Percentiles rank a stretch among this genome's conserved stretches.
phyloP scores from a whole-genome alignment of 1,140 invertebrate species.

The Drosophila prosaltans region DNA sequence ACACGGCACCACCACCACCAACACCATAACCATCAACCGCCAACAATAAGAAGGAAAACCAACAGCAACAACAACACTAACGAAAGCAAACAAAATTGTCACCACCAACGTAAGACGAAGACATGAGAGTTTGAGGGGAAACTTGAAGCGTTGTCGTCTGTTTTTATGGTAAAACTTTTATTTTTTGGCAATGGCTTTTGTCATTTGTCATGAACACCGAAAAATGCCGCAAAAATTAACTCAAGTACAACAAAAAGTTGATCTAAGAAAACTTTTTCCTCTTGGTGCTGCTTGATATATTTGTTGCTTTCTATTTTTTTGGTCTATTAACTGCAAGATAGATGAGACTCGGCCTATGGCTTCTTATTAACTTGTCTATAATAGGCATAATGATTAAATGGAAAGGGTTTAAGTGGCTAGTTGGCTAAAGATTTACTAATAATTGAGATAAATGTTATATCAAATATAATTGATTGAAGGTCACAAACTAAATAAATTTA shows the following conservation, averaged over 20 bases:
- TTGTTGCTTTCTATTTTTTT: slow-evolving; percentile 36
- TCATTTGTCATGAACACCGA: slow-evolving; percentile 62
- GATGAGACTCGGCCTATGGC: slow-evolving; percentile 20
- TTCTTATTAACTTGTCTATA: slow-evolving; percentile 28
- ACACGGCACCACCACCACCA: slow-evolving; percentile 16
- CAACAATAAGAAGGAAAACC: slow-evolving; percentile 22
- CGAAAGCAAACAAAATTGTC: slow-evolving; percentile 57
- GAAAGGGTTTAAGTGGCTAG: slow-evolving; percentile 35
- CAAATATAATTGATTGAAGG: slow-evolving; percentile 31
- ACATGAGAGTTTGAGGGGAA: neutral
- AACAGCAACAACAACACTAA: slow-evolving; percentile 33
- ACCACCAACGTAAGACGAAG: slow-evolving; percentile 20
- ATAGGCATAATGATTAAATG: slow-evolving; percentile 4
- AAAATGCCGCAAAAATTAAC: slow-evolving; percentile 60
- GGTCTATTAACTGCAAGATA: slow-evolving; percentile 42
- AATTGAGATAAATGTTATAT: slow-evolving; percentile 63
- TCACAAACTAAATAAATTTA: slow-evolving; percentile 21
- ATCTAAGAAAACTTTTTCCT: slow-evolving; percentile 34
- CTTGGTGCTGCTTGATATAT: neutral
- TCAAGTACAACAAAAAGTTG: slow-evolving; percentile 51
- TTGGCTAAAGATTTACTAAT: slow-evolving; percentile 37
- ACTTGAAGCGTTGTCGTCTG: slow-evolving; percentile 20
- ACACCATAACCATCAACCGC: neutral
- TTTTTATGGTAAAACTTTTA: slow-evolving; percentile 61
- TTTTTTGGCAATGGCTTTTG: slow-evolving; percentile 51